Base-by-base conservation (phyloP, 2,888 invertebrate genomes). In the Alloplasta piceator region DNA sequence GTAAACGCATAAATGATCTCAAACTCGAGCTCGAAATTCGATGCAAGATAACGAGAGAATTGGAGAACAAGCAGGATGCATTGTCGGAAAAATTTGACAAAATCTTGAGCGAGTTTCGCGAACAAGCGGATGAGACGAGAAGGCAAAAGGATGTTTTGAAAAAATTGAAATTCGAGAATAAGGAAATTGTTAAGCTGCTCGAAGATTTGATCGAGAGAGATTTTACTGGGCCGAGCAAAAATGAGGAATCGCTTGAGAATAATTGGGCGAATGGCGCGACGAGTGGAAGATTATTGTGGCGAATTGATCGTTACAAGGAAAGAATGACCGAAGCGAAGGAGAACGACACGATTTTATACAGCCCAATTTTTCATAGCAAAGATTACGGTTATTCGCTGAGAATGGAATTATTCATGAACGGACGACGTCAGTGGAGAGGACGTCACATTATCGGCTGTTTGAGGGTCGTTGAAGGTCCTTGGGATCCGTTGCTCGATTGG, bases 371-470 rank as follows among this genome's bases (percentile, higher is more conserved):
- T 90, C 94, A 94, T 52, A 95, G 95, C 52, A 94, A 94, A 87
- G 94, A 94, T 80, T 96, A 95, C 85, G 96, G 96, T n/a, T 96
- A 96, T 90, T 95, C 95, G 3, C 89, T 96, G 16, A 94, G 96
- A 92, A 95, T 96, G 36, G 94, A 96, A 86, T 90, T 96, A 1
- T 94, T 95, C 88, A 90, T 96, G 38, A 96, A 96, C 89, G 96
- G 96, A 5, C 94, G 95, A 66, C 96, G 96, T 46, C 95, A 95
- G 82, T 96, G 96, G 96, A 95, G 94, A 87, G 96, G 95, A 0
- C 93, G 96, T 0, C 95, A 96, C 88, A 90, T 96, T 64, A 95
- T 96, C 55, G 94, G 95, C 6, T 95, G 95, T 0, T 92, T 96
- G 55, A 94, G 95, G 60, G 94, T 96, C 0, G 93, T 96, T 41